Conservation (phyloP, 2,888 invertebrate species). For the Hololepta plana region DNA sequence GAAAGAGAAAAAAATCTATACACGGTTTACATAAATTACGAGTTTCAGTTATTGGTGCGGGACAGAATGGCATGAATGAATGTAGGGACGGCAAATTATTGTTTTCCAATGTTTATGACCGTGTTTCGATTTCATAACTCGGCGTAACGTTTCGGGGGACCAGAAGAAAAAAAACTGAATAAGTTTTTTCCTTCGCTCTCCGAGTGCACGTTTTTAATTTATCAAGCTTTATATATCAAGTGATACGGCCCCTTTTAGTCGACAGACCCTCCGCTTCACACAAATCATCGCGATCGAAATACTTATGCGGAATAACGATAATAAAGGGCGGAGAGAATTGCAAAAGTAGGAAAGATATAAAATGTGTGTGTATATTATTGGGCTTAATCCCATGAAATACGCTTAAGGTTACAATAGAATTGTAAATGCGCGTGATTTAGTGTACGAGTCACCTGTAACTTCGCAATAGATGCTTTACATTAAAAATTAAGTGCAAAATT, state of each 20-base stretch:
- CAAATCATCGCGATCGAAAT: slow-evolving; percentile 22
- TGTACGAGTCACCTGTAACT: no score
- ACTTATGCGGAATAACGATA: slow-evolving; percentile 19
- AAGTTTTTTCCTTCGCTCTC: slow-evolving; percentile 16
- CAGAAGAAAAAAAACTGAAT: slow-evolving; percentile 1
- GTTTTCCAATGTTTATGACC: slow-evolving; percentile 32
- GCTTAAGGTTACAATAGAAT: no score
- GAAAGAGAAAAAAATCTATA: no score
- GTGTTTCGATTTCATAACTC: slow-evolving; percentile 33
- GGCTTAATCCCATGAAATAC: no score
- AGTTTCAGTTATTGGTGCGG: no score
- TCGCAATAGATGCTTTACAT: no score
- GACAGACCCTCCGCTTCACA: slow-evolving; percentile 24
- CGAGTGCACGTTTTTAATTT: slow-evolving; percentile 31
- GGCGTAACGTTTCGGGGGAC: slow-evolving; percentile 11
- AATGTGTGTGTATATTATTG: no score
- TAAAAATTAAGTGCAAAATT: no score
- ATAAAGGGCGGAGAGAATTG: no score
- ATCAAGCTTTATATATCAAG: slow-evolving; percentile 28
- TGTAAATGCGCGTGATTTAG: no score
- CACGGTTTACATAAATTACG: no score
- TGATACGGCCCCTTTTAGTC: slow-evolving; percentile 22
- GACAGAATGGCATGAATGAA: slow-evolving; percentile 18
- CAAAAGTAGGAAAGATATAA: no score
- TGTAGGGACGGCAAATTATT: slow-evolving; percentile 25